Evolutionary conservation across 1,140 invertebrate genomes (phyloP).

Genomic region (Drosophila fuyamai): DNA sequence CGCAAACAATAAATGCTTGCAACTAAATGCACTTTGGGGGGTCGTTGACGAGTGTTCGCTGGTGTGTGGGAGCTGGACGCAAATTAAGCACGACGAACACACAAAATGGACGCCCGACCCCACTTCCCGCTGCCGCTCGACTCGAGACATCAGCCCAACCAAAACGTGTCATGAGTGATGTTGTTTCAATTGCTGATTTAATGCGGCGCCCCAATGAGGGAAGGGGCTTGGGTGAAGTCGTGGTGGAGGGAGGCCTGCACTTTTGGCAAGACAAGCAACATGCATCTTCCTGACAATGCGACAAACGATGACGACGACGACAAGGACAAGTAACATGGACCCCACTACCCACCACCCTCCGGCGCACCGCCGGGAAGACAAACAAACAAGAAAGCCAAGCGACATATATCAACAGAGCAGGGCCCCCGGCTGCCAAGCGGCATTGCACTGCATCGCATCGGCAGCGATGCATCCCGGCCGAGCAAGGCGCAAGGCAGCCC

Average conservation of each 20-base stretch:
- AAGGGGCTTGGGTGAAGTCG: neutral
- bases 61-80: slow-evolving; percentile 52
- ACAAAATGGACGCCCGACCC: slow-evolving; percentile 57
- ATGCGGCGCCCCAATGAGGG: slow-evolving; percentile 56
- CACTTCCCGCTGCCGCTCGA: slow-evolving; percentile 1
- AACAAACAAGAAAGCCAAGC: slow-evolving; percentile 75
- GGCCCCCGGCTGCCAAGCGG: slow-evolving; percentile 34
- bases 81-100: slow-evolving; percentile 79
- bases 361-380: slow-evolving; percentile 31
- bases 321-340: slow-evolving; percentile 70
- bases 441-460: slow-evolving; percentile 1
- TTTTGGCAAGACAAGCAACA: slow-evolving; percentile 80
- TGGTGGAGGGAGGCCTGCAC: slow-evolving; percentile 14
- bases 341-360: neutral
- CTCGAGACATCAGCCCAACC: slow-evolving; percentile 51
- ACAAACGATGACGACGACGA: slow-evolving; percentile 80
- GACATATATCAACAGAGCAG: slow-evolving; percentile 72
- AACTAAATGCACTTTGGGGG: slow-evolving; percentile 81
- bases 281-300: slow-evolving; percentile 82
- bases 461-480: slow-evolving; percentile 26
- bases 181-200: slow-evolving; percentile 84
- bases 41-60: slow-evolving; percentile 23
- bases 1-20: slow-evolving; percentile 82
- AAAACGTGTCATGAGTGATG: slow-evolving; percentile 83
- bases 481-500: slow-evolving; percentile 32